phyloP scores from a whole-genome alignment of 1,140 invertebrate species.

The Lucilia sericata region DNA sequence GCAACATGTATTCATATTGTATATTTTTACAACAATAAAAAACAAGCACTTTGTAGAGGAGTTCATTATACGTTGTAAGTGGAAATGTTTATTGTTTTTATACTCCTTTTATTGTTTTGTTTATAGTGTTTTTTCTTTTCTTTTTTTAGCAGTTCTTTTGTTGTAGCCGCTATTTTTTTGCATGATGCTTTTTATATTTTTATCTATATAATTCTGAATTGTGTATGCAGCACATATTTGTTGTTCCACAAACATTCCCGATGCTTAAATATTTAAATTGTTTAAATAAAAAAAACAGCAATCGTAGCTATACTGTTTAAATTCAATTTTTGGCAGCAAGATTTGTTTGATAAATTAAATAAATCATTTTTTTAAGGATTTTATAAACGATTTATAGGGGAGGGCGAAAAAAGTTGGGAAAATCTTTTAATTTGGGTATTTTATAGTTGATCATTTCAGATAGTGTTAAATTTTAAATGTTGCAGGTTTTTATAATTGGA shows the following conservation, averaged over 20 bases:
- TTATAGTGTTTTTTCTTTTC: background rate
- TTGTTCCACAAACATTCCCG: background rate
- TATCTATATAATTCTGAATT: background rate
- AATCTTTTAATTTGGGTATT: too few species aligned
- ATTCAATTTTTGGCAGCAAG: too few species aligned
- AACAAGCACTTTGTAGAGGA: slow-evolving; percentile 12
- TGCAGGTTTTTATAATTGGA: too few species aligned
- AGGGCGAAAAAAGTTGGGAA: too few species aligned
- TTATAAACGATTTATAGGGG: background rate
- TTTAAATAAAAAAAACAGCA: background rate
- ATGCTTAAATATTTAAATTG: slow-evolving; percentile 6
- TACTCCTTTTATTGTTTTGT: background rate
- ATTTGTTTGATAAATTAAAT: too few species aligned
- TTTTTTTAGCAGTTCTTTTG: background rate
- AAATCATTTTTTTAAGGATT: background rate
- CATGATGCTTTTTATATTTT: background rate
- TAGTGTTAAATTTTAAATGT: too few species aligned
- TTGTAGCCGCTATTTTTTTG: background rate
- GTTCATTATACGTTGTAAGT: slow-evolving; percentile 25
- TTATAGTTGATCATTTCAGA: too few species aligned
- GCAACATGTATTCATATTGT: slow-evolving; percentile 11
- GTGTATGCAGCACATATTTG: background rate
- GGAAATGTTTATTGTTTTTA: slow-evolving; percentile 17
- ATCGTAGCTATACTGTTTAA: too few species aligned
- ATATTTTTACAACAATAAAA: slow-evolving; percentile 10